phyloP scores from a whole-genome alignment of 2,888 invertebrate genomes.

The Netelia melanura region DNA sequence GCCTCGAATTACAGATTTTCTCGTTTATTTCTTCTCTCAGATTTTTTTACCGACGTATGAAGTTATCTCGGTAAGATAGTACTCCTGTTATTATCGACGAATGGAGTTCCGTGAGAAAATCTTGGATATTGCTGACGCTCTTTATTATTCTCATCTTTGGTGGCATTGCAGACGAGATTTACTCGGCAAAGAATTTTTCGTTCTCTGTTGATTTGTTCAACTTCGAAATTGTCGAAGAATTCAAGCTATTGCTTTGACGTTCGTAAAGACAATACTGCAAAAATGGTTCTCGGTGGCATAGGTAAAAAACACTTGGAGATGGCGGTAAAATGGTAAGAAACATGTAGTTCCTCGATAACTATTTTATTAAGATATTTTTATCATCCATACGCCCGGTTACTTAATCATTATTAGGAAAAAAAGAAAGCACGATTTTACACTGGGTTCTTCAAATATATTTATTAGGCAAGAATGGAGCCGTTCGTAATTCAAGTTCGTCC shows the following conservation, averaged over 20 bases:
- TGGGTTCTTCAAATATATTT: not conserved
- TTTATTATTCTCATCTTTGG: no score
- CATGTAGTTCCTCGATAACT: not conserved
- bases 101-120: no score
- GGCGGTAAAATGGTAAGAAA: conserved; percentile 66
- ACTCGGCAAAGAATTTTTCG: no score
- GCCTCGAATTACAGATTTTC: no score
- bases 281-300: conserved; percentile 42
- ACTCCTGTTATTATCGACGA: no score
- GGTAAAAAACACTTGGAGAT: conserved; percentile 60
- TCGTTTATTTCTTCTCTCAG: no score
- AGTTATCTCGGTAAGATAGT: no score
- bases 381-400: not conserved
- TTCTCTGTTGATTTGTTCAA: conserved; percentile 2
- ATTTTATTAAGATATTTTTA: not conserved
- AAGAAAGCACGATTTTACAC: not conserved
- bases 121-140: no score
- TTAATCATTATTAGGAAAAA: not conserved
- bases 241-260: not conserved
- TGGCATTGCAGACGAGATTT: no score
- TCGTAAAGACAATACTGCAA: not conserved
- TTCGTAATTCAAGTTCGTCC: not conserved
- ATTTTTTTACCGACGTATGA: no score
- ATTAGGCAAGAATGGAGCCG: conserved; percentile 14
- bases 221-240: not conserved